Percentiles rank a stretch among this genome's conserved stretches.
Evolutionary conservation across 2,888 invertebrate species (phyloP).

Genomic region (Megastigmus dorsalis): DNA sequence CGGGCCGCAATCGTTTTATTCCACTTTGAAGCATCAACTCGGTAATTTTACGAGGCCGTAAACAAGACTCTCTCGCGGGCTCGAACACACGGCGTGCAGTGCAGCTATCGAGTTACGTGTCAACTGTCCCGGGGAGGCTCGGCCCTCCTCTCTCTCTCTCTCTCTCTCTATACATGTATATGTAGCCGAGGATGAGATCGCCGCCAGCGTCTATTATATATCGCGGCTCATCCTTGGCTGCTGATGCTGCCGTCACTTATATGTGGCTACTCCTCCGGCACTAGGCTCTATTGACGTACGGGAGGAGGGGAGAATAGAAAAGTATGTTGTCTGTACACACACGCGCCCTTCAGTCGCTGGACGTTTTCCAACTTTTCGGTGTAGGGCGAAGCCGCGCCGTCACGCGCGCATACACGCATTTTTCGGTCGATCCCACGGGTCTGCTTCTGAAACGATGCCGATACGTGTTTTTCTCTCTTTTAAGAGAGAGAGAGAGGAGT

Average conservation of each 20-base stretch:
- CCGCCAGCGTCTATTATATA: background rate
- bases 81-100: too few relatives aligned
- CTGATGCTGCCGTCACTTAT: too few relatives aligned
- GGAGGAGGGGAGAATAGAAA: too few relatives aligned
- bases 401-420: too few relatives aligned
- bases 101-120: conserved; percentile 71
- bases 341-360: background rate
- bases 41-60: conserved; percentile 73
- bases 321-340: too few relatives aligned
- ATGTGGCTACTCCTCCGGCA: too few relatives aligned
- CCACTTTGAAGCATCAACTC: conserved; percentile 70
- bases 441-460: background rate
- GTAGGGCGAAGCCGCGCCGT: too few relatives aligned
- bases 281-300: too few relatives aligned
- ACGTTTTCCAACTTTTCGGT: conserved; percentile 5
- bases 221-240: too few relatives aligned
- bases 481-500: too few relatives aligned
- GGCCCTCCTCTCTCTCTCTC: conserved; percentile 39
- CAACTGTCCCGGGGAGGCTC: conserved; percentile 58
- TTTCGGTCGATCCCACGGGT: conserved; percentile 12
- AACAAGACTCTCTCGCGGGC: conserved; percentile 64
- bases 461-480: too few relatives aligned
- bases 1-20: conserved; percentile 67
- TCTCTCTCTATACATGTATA: conserved; percentile 28
- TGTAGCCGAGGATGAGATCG: background rate